Evolutionary conservation across 2,113 vertebrate genomes (phyloP).

Genomic region (Elanoides forficatus): DNA sequence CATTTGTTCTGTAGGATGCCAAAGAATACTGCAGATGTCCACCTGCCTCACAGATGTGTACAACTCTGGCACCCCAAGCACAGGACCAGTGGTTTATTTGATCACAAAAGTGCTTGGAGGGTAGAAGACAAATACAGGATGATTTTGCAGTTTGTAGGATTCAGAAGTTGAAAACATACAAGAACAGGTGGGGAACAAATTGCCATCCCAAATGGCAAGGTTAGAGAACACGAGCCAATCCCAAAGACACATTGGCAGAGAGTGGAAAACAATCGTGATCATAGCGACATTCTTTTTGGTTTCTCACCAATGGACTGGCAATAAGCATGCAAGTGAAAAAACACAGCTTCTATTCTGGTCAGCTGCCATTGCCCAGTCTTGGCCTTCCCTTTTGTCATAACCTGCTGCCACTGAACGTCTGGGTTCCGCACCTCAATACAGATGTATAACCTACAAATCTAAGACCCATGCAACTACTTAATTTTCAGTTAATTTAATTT

Average conservation of each 20-base stretch:
- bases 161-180: not conserved
- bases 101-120: not conserved
- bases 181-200: not conserved
- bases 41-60: not conserved
- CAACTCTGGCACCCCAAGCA: not conserved
- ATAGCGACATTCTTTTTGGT: not conserved
- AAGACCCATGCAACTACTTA: rapidly evolving
- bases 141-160: not conserved
- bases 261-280: not conserved
- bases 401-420: not conserved
- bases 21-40: not conserved
- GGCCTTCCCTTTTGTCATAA: not conserved
- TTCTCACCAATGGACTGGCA: not conserved
- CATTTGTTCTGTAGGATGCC: not conserved
- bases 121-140: not conserved
- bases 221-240: not conserved
- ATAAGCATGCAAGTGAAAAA: not conserved
- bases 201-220: not conserved
- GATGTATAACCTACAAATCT: not conserved
- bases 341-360: not conserved
- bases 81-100: not conserved
- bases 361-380: not conserved
- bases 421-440: not conserved
- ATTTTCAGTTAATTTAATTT: not conserved
- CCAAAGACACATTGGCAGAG: not conserved